These are phyloP conservation scores for Leptarthrus brevirostris DNA, from an alignment of 2,888 invertebrate genomes.

Conservation along the genomic window DNA sequence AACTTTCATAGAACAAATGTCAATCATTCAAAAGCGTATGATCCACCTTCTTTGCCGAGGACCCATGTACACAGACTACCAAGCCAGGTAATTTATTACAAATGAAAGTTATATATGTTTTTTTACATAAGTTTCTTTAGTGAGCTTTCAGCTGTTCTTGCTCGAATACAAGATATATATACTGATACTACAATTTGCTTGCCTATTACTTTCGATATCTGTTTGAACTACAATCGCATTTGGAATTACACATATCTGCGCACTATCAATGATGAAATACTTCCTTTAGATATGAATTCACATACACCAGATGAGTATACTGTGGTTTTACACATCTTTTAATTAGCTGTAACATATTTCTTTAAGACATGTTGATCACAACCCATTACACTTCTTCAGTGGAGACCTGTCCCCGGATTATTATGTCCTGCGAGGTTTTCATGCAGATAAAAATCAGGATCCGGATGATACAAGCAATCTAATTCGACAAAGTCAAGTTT, in stretches of 20 bases:
- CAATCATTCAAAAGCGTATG: constrained; percentile 66
- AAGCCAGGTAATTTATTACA: constrained; percentile 72
- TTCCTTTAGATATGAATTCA: constrained; percentile 54
- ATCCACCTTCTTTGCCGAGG: constrained; percentile 74
- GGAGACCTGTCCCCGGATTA: constrained; percentile 55
- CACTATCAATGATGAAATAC: constrained; percentile 52
- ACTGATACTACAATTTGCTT: constrained; percentile 71
- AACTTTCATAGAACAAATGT: constrained; percentile 55
- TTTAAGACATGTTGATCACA: constrained; percentile 50
- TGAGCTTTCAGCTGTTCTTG: constrained; percentile 67
- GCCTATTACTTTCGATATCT: constrained; percentile 60
- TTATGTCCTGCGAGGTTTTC: constrained; percentile 55
- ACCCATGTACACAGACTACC: constrained; percentile 70
- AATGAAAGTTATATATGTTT: too few relatives aligned
- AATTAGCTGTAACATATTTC: too few relatives aligned
- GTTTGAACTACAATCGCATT: constrained; percentile 60
- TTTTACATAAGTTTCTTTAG: too few relatives aligned
- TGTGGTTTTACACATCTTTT: neutral
- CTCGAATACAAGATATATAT: constrained; percentile 72
- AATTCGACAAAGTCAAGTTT: constrained; percentile 51
- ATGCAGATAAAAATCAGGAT: neutral
- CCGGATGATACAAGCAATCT: constrained; percentile 49
- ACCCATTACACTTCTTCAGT: constrained; percentile 55
- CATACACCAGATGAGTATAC: constrained; percentile 55
- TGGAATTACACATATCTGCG: constrained; percentile 57